Evolutionary conservation across 37 sponge, comb jelly and placozoan genomes (phyloP), one percentile per base, ranked within the genome.

Genomic region (Agelas oroides): DNA sequence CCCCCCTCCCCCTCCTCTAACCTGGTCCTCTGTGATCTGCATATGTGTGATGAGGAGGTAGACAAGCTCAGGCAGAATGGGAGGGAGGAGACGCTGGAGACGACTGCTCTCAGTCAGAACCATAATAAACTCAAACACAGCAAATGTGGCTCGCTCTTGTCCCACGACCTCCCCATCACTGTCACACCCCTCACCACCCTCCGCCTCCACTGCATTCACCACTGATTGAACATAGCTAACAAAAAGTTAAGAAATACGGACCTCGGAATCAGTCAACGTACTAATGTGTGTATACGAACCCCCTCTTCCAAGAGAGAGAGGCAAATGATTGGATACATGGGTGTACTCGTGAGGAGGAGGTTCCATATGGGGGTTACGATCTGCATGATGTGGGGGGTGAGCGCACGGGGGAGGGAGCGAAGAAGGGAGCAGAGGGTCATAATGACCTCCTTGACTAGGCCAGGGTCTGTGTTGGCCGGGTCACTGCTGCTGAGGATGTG

Each of bases 1-100:
- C 8, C 46, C 46, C 8, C 46, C 46, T 8, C 8, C 46, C 46
- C 8, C 46, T 8, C 46, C 58, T 12, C 59, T 18, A 25, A 92
- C 92, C 88, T 92, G 88, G 27, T 59, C 78, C 32, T 90, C 75
- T 21, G 94, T 86, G 40, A 87, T 65, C 75, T 87, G 88, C 82
- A 90, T 90, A 72, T 87, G 75, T 23, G 77, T n/a, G 28, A 90
- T 79, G 58, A 94, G 88, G 53, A 75, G 68, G 56, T 84, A 66
- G 18, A 87, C 30, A 1, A 94, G 83, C 21, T 89, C 75, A 0
- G 84, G 88, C 38, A 94, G 65, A 27, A 86, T 85, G 12, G 90
- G 87, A 17, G 63, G 82, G 28, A 93, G 76, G 18, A 93, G 30
- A 1, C 53, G 46, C 55, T 77, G 90, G 13, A 78, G 75, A 0